phyloP scores from a whole-genome alignment of 2,888 invertebrate genomes.

The Oscheius sp. region DNA sequence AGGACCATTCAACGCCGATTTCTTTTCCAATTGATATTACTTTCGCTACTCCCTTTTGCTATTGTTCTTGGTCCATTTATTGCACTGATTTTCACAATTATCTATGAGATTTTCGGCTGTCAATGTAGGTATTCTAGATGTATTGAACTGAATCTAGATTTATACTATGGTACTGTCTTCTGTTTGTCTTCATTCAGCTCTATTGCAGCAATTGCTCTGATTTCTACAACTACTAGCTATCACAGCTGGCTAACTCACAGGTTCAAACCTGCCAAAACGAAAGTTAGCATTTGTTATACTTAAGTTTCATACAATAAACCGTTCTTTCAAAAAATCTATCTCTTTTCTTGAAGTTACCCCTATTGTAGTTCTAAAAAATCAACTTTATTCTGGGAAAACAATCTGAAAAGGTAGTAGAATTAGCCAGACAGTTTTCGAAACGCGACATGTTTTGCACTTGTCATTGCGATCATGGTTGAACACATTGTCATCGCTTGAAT shows the following conservation, averaged over 20 bases:
- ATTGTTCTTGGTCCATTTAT: not conserved
- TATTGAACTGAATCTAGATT: too few species aligned
- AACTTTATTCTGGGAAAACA: too few species aligned
- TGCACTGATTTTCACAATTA: not conserved
- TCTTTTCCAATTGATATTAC: not conserved
- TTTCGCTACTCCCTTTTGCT: not conserved
- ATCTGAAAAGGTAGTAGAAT: too few species aligned
- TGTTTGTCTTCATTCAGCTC: not conserved
- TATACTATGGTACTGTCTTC: not conserved
- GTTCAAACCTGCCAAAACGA: too few species aligned
- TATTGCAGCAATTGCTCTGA: not conserved
- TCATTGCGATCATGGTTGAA: not conserved
- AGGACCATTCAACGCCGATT: not conserved
- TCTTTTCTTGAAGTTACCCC: too few species aligned
- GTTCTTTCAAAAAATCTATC: too few species aligned
- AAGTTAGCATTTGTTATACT: too few species aligned
- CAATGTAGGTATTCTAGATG: not conserved
- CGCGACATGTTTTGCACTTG: not conserved
- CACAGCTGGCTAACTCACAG: not conserved
- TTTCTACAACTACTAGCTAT: not conserved
- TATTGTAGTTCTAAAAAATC: too few species aligned
- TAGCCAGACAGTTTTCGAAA: too few species aligned
- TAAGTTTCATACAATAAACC: too few species aligned
- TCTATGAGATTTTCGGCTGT: not conserved
- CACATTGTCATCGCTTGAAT: conserved; percentile 17